phyloP scores from a whole-genome alignment of 2,888 invertebrate species.

The Cynaeus angustus region DNA sequence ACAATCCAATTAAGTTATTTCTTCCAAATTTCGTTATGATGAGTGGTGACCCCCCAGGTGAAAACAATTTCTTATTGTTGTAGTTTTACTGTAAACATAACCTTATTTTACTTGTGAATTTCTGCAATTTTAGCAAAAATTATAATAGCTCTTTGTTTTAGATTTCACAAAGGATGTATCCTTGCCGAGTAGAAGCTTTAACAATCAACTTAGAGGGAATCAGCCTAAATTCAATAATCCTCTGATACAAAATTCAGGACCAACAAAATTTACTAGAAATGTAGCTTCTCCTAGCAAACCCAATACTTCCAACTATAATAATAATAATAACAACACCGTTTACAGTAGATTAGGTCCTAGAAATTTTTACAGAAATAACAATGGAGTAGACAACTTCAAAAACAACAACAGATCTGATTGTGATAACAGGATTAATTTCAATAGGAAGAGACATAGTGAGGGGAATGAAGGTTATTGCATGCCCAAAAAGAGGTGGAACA shows the following conservation, averaged over 20 bases:
- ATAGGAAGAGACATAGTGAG: slow-evolving; percentile 19
- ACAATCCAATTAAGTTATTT: no score
- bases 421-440: no score
- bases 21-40: no score
- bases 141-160: slow-evolving; percentile 14
- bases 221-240: no score
- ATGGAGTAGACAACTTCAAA: neutral
- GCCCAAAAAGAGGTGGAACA: slow-evolving; percentile 16
- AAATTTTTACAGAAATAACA: neutral
- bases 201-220: neutral
- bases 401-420: no score
- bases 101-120: neutral
- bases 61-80: no score
- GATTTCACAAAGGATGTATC: slow-evolving; percentile 12
- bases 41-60: no score
- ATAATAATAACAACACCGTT: no score
- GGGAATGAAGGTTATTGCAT: neutral
- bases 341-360: slow-evolving; percentile 7
- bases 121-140: neutral
- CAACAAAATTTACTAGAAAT: neutral
- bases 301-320: neutral
- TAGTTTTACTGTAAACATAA: no score
- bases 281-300: neutral
- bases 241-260: neutral
- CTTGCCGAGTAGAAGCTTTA: slow-evolving; percentile 1